Evolutionary conservation across 2,888 invertebrate genomes (phyloP).

Genomic region (Crossocerus cetratus): DNA sequence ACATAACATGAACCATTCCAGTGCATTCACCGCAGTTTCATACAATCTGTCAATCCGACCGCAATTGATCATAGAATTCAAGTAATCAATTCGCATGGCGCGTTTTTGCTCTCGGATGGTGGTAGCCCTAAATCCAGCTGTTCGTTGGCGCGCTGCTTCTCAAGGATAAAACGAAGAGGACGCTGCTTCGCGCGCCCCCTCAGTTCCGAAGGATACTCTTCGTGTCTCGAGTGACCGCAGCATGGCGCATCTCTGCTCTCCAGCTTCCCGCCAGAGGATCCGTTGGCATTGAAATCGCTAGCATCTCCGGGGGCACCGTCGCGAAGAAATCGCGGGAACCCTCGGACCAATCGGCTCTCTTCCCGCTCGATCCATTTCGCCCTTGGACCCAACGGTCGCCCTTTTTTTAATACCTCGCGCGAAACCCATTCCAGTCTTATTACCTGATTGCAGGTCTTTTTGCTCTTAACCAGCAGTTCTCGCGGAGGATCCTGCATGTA

Average conservation of each 20-base stretch:
- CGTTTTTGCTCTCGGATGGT: not conserved
- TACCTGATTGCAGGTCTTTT: constrained; percentile 35
- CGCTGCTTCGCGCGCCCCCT: not conserved
- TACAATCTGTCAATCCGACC: too few relatives aligned
- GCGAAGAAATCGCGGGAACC: constrained; percentile 49
- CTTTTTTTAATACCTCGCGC: constrained; percentile 19
- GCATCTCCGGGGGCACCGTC: constrained; percentile 12
- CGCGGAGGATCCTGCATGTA: not conserved
- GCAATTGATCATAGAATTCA: not conserved
- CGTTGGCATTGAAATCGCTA: constrained; percentile 55
- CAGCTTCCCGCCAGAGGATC: constrained; percentile 49
- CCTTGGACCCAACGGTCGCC: constrained; percentile 33
- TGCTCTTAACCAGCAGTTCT: constrained; percentile 20
- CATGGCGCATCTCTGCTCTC: constrained; percentile 7
- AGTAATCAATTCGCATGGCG: too few relatives aligned
- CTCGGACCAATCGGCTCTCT: constrained; percentile 55
- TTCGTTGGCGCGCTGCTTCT: not conserved
- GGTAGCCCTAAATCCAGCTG: not conserved
- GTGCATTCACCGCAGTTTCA: too few relatives aligned
- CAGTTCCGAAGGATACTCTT: not conserved
- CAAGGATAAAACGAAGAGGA: not conserved
- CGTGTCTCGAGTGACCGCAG: not conserved
- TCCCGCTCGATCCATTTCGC: constrained; percentile 55
- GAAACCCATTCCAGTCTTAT: constrained; percentile 39
- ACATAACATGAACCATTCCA: too few relatives aligned